Base-by-base conservation (phyloP, 2,113 vertebrate species). In the Hippopotamus amphibius region DNA sequence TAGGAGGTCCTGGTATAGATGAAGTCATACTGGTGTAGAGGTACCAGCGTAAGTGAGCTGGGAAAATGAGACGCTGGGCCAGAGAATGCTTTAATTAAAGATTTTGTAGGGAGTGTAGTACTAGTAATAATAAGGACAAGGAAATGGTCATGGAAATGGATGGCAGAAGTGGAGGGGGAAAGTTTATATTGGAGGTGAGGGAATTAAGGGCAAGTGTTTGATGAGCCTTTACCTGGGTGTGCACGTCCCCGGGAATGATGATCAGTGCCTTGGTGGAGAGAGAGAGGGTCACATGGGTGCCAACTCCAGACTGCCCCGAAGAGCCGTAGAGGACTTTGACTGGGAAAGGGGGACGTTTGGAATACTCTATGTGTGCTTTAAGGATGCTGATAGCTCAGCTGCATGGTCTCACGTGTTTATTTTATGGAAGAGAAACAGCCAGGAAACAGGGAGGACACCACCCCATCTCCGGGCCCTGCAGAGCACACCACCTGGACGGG, bases 261-360 rank as follows among this genome's bases (percentile, higher is more conserved):
- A 2, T 2, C 55, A 33, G 22, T 2, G 12, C 1, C 6, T 3
- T 7, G 57, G 16, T 71, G 13, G 66, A 7, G 65, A 65, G 24
- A 11, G 10, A 21, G 5, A 2, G 1, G 71, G 43, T 4, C 0
- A n/a, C 3, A 0, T 53, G 50, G 22, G 11, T 8, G 16, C 10
- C 2, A 61, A 4, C 30, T 46, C 19, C 6, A 72, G 48, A 17
- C 6, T 72, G 46, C 79, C 72, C 0, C 0, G 14, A 19, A 87
- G 24, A 26, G 33, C 0, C 9, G 22, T 3, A 43, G 28, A 5
- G 13, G 33, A n/a, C 41, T 13, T 61, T 43, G 3, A 3, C 7
- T 2, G 19, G 33, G 33, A 13, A 30, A 4, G 53, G 22, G n/a
- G 1, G 2, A 19, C 63, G 0, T 28, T 17, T 1, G 33, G 15